These are phyloP conservation scores for Synergus gifuensis DNA, from an alignment of 2,888 invertebrate genomes.

Conservation along the genomic window DNA sequence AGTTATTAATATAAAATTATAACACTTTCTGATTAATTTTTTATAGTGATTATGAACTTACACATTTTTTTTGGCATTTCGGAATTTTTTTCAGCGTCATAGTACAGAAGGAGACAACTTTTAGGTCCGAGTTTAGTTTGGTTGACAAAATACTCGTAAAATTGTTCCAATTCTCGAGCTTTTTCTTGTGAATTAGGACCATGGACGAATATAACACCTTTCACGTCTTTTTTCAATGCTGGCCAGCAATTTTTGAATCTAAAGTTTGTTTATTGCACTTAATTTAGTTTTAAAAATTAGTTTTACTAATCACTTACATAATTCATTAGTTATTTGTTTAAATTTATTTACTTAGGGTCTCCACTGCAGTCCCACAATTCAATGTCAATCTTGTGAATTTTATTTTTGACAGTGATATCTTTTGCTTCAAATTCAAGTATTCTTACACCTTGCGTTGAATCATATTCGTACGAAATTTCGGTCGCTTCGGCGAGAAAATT, in stretches of 20 bases:
- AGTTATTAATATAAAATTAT: slow-evolving; percentile 13
- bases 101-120: slow-evolving; percentile 84
- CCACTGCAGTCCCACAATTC: slow-evolving; percentile 91
- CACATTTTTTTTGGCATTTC: slow-evolving; percentile 79
- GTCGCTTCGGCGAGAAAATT: slow-evolving; percentile 87
- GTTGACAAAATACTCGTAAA: slow-evolving; percentile 85
- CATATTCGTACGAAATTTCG: slow-evolving; percentile 82
- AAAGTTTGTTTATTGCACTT: background rate
- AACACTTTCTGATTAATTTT: slow-evolving; percentile 9
- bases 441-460: slow-evolving; percentile 86
- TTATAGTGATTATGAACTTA: slow-evolving; percentile 71
- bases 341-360: slow-evolving; percentile 82
- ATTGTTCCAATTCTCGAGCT: slow-evolving; percentile 81
- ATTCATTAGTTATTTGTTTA: slow-evolving; percentile 2
- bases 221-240: slow-evolving; percentile 83
- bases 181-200: slow-evolving; percentile 80
- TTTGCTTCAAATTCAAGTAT: slow-evolving; percentile 88
- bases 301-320: background rate
- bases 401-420: slow-evolving; percentile 81
- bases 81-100: slow-evolving; percentile 79
- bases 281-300: background rate
- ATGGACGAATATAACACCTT: slow-evolving; percentile 86
- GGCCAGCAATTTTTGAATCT: slow-evolving; percentile 90
- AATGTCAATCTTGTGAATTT: slow-evolving; percentile 82
- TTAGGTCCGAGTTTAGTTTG: slow-evolving; percentile 83